phyloP scores from a whole-genome alignment of 1,140 invertebrate species.

The Drosophila kikkawai region DNA sequence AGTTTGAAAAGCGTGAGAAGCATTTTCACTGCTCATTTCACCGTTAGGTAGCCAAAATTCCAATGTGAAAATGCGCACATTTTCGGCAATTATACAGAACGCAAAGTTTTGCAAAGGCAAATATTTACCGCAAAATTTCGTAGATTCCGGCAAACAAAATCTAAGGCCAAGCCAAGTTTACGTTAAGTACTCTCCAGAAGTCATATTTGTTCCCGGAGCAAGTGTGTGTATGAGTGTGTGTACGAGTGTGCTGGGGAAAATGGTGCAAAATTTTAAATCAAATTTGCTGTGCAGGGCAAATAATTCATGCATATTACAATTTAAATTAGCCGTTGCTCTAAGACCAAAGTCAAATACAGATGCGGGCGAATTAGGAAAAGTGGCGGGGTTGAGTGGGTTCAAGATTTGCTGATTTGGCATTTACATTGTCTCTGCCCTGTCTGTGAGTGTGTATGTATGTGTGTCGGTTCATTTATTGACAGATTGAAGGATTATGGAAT shows the following conservation, averaged over 20 bases:
- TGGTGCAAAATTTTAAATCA: conserved; percentile 52
- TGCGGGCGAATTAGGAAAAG: conserved; percentile 19
- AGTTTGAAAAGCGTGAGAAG: conserved; percentile 11
- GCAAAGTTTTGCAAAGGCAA: conserved; percentile 63
- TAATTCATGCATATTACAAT: conserved; percentile 60
- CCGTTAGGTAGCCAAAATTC: conserved; percentile 37
- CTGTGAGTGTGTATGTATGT: conserved; percentile 2
- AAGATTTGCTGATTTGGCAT: conserved; percentile 58
- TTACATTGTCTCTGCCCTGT: conserved; percentile 55
- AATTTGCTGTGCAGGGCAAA: conserved; percentile 70
- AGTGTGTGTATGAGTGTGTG: conserved; percentile 6
- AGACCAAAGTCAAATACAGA: conserved; percentile 70
- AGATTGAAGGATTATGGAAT: conserved; percentile 80
- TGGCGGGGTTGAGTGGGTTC: conserved; percentile 19
- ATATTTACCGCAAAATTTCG: conserved; percentile 52
- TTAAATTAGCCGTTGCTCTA: conserved; percentile 72
- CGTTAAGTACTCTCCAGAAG: conserved; percentile 27
- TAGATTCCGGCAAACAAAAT: conserved; percentile 50
- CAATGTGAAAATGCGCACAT: conserved; percentile 59
- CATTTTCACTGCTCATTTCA: conserved; percentile 55
- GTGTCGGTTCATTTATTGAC: conserved; percentile 67
- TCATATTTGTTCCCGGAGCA: conserved; percentile 10
- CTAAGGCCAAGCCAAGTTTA: conserved; percentile 31
- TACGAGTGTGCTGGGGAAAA: conserved; percentile 7
- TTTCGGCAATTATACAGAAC: conserved; percentile 56